These are phyloP conservation scores for Scrobipalpa costella DNA, from an alignment of 2,888 invertebrate species.

Conservation along the genomic window DNA sequence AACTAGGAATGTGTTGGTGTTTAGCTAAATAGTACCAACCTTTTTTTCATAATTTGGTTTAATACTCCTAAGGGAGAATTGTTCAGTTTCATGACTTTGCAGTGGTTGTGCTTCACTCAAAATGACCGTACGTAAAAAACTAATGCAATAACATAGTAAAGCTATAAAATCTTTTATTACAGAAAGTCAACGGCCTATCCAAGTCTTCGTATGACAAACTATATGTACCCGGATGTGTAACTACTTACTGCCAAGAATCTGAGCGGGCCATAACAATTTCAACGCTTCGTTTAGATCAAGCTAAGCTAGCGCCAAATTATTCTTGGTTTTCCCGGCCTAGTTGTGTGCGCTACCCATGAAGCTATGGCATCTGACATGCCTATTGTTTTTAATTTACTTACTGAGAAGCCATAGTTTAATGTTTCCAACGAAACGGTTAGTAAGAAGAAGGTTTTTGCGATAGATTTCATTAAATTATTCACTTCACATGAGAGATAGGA, in stretches of 20 bases:
- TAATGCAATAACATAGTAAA: too few relatives aligned
- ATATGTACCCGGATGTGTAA: slow-evolving; percentile 6
- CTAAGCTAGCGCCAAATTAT: slow-evolving; percentile 1
- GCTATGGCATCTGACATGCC: background rate
- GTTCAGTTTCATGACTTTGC: too few relatives aligned
- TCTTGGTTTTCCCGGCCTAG: slow-evolving; percentile 10
- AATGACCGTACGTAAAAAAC: too few relatives aligned
- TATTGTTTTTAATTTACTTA: background rate
- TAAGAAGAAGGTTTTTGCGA: background rate
- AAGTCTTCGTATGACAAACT: slow-evolving; percentile 1
- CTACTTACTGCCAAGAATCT: background rate
- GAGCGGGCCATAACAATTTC: slow-evolving; percentile 6
- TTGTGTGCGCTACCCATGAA: slow-evolving; percentile 20
- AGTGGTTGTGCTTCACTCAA: too few relatives aligned
- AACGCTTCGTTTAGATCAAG: slow-evolving; percentile 3
- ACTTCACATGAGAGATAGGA: slow-evolving; percentile 46
- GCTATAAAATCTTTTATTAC: background rate
- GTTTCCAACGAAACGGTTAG: background rate
- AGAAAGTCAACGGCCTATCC: slow-evolving; percentile 6
- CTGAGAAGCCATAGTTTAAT: background rate
- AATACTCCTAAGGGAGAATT: too few relatives aligned
- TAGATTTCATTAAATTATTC: slow-evolving; percentile 52
- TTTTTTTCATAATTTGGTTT: too few relatives aligned
- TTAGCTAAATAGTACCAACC: too few relatives aligned
- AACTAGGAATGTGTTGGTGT: too few relatives aligned